These are phyloP conservation scores for Bubo bubo DNA, from an alignment of 2,113 vertebrate genomes.

Conservation along the genomic window DNA sequence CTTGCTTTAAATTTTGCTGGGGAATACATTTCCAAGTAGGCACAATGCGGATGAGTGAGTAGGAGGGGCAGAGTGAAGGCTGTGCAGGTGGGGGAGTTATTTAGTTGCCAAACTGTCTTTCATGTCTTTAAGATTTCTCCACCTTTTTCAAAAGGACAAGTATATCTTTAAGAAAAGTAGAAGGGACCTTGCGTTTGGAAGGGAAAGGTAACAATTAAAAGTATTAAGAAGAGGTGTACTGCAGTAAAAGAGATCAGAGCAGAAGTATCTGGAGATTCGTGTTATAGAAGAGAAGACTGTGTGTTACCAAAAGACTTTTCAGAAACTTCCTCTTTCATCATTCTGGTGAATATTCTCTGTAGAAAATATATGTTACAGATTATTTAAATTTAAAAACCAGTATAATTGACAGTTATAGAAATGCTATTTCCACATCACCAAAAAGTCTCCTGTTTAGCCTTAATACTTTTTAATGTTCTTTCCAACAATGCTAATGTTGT, in stretches of 20 bases:
- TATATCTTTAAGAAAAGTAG: background rate
- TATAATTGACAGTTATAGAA: background rate
- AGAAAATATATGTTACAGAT: fast-evolving
- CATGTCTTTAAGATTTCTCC: background rate
- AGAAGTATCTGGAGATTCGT: background rate
- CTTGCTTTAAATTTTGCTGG: background rate
- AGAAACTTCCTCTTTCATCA: background rate
- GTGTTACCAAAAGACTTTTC: background rate
- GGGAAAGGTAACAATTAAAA: background rate
- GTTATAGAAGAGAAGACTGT: background rate
- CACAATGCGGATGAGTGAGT: background rate
- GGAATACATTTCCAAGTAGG: background rate
- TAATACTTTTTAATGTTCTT: background rate
- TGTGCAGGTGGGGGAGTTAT: background rate
- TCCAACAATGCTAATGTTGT: background rate
- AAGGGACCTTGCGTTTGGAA: background rate
- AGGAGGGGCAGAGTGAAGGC: constrained; percentile 4
- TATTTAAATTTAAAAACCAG: background rate
- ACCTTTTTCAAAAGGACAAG: background rate
- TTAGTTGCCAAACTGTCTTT: background rate
- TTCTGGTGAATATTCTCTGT: background rate
- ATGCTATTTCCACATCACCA: background rate
- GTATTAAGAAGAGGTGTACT: background rate
- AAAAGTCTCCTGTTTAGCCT: background rate
- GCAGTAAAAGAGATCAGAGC: background rate